Conservation (phyloP, 1,140 invertebrate species). For the Aleiodes sp. region DNA sequence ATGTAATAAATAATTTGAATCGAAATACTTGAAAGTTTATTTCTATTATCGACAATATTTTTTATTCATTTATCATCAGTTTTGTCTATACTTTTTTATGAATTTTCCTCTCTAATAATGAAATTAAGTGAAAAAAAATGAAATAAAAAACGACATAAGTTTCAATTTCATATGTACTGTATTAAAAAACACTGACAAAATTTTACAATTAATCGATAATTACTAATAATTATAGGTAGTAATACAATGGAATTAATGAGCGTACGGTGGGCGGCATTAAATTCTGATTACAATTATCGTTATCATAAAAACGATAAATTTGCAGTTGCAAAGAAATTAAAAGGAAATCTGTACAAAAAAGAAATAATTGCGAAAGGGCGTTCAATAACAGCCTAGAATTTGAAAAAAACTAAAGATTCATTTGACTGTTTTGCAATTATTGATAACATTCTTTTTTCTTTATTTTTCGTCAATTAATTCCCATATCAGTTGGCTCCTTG, state of each 20-base stretch:
- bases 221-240: not conserved
- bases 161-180: not conserved
- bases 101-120: too few species aligned
- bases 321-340: not conserved
- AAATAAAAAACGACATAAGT: not conserved
- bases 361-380: not conserved
- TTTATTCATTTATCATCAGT: too few species aligned
- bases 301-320: not conserved
- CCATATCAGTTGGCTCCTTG: not conserved
- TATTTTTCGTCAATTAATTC: not conserved
- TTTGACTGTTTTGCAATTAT: not conserved
- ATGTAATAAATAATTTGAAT: too few species aligned
- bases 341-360: not conserved
- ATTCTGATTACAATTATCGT: not conserved
- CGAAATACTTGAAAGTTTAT: too few species aligned
- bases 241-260: slow-evolving; percentile 10
- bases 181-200: slow-evolving; percentile 16
- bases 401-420: not conserved
- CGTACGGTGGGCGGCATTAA: not conserved
- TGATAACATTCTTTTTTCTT: not conserved
- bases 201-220: not conserved
- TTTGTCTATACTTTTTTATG: too few species aligned
- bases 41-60: too few species aligned
- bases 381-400: not conserved
- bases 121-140: too few species aligned